Evolutionary conservation across 2,888 invertebrate species (phyloP), one percentile per base, ranked within the genome.

Genomic region (Plebejus melissa): DNA sequence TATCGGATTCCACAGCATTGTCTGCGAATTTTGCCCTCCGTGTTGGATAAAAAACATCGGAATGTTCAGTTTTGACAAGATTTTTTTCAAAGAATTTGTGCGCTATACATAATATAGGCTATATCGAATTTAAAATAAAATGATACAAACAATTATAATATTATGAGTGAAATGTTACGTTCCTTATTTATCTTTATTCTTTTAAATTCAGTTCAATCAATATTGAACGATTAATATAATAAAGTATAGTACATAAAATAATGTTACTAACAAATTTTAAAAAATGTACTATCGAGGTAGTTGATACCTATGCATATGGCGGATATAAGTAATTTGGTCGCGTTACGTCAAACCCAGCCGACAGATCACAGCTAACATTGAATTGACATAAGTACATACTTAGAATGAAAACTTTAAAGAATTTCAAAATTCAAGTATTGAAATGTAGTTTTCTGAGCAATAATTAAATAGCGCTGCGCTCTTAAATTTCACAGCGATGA

Each of bases 1-100:
- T 69, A 46, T 74, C 74, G 22, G 58, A 54, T 74, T 38, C 57
- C n/a, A 74, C 74, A 4, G 38, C 57, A 74, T 11, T 57, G 57
- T n/a, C 54, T 65, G 32, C 65, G 65, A 32, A 65, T 65, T 65
- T 65, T 32, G 65, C 32, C 32, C 32, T 13, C 13, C 32, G 13
- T 65, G 65, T 65, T 36, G 11, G 32, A 65, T 65, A 16, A 36
- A 65, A 65, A 32, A 13, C 60, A 60, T 36, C 32, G 13, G 65
- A 16, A 65, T 32, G 22, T 36, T 58, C 22, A 9, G 28, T 60
- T 58, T 65, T 32, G 65, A 32, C 11, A 32, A 13, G 65, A 46
- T 32, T 65, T 65, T 65, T 65, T 65, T 3, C 22, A 5, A 36
- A 36, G 32, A 65, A 32, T 32, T 5, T 36, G 16, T 32, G 28